Evolutionary conservation across 2,888 invertebrate species (phyloP).

Genomic region (Ornithoptera priamus): DNA sequence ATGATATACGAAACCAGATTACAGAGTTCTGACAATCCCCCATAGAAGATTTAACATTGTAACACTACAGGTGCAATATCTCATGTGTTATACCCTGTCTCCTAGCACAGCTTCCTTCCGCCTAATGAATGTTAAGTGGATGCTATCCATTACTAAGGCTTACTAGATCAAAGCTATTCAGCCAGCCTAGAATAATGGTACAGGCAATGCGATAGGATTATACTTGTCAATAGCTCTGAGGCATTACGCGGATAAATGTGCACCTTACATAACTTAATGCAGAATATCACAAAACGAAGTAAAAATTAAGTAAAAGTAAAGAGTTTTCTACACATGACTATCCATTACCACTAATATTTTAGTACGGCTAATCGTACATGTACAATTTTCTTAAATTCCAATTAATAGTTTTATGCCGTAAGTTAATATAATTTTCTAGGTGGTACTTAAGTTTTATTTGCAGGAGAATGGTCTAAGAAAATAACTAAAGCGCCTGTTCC

Average conservation of each 20-base stretch:
- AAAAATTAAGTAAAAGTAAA: no score
- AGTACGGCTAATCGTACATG: no score
- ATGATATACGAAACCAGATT: no score
- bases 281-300: background rate
- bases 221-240: slow-evolving; percentile 25
- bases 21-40: no score
- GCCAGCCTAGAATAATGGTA: slow-evolving; percentile 25
- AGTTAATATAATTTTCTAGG: no score
- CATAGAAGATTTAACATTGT: background rate
- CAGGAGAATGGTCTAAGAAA: no score
- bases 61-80: slow-evolving; percentile 5
- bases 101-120: slow-evolving; percentile 18
- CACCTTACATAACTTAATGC: background rate
- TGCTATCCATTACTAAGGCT: slow-evolving; percentile 27
- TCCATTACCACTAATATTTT: no score
- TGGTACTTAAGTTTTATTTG: no score
- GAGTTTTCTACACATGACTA: no score
- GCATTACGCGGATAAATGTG: slow-evolving; percentile 11
- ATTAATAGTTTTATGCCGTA: no score
- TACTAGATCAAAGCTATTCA: slow-evolving; percentile 29
- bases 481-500: no score
- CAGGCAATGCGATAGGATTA: slow-evolving; percentile 24
- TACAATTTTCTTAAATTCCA: no score
- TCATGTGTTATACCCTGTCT: slow-evolving; percentile 11
- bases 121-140: slow-evolving; percentile 28